These are phyloP conservation scores for Brachyopa scutellaris DNA, from an alignment of 2,888 invertebrate genomes.

Conservation along the genomic window DNA sequence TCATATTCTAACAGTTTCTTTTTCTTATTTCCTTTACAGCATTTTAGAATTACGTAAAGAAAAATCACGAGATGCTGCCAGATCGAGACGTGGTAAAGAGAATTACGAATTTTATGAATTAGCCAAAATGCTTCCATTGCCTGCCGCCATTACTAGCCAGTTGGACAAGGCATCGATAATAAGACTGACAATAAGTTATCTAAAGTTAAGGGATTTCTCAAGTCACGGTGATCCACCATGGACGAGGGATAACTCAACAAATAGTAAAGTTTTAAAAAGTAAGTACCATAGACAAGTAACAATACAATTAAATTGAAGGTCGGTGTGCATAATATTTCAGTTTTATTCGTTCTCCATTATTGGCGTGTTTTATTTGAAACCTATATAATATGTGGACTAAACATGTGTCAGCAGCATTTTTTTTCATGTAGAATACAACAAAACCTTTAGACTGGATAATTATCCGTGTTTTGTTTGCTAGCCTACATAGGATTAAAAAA, in stretches of 20 bases:
- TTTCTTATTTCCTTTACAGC: conserved; percentile 84
- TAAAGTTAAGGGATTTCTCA: conserved; percentile 96
- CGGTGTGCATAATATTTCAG: no score
- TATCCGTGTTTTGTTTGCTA: no score
- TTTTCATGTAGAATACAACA: no score
- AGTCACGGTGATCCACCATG: conserved; percentile 98
- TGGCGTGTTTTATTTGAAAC: no score
- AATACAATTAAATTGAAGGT: no score
- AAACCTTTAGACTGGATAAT: no score
- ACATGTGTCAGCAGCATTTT: no score
- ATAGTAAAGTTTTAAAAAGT: conserved; percentile 93
- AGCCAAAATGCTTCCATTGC: conserved; percentile 95
- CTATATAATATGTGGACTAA: no score
- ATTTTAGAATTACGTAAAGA: conserved; percentile 96
- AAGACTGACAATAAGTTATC: conserved; percentile 97
- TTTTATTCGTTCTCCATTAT: no score
- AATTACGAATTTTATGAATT: conserved; percentile 98
- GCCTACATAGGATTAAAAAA: no score
- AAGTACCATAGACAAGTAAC: no score
- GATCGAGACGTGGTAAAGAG: conserved; percentile 95
- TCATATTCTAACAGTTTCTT: conserved; percentile 64
- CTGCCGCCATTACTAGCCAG: conserved; percentile 95
- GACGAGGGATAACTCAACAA: conserved; percentile 91
- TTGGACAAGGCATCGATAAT: conserved; percentile 98
- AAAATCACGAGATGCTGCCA: conserved; percentile 95